These are phyloP conservation scores for Scortum barcoo DNA, from an alignment of 2,113 vertebrate species.

Conservation along the genomic window DNA sequence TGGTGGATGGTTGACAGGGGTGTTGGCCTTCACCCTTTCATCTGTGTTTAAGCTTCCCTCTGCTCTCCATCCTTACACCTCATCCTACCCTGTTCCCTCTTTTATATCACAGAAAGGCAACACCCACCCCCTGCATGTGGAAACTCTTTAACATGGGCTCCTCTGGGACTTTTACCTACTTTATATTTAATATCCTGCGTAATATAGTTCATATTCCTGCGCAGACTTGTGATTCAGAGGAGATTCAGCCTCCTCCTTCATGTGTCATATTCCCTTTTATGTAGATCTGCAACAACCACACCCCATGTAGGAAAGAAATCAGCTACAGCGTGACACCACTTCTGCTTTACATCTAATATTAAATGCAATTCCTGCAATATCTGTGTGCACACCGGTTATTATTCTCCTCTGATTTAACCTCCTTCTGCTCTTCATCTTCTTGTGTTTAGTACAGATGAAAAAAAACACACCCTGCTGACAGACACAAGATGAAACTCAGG, in stretches of 20 bases:
- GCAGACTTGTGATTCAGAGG: background rate
- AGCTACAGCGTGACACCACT: background rate
- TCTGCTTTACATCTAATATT: background rate
- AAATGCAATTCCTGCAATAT: background rate
- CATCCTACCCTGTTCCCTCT: background rate
- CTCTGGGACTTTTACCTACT: background rate
- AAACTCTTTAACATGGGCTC: background rate
- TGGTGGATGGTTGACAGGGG: conserved; percentile 43
- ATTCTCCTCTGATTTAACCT: background rate
- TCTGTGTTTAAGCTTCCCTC: background rate
- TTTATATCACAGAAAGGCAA: background rate
- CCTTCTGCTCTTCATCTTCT: background rate
- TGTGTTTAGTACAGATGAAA: background rate
- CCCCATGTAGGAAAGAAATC: background rate
- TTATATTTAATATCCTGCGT: background rate
- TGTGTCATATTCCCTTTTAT: background rate
- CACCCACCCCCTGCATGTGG: background rate
- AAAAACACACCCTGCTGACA: background rate
- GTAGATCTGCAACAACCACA: background rate
- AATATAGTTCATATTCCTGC: background rate
- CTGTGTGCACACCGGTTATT: background rate
- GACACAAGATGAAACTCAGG: background rate
- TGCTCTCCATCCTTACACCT: conserved; percentile 18
- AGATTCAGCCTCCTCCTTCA: background rate
- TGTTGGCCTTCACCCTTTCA: conserved; percentile 11